phyloP scores from a whole-genome alignment of 2,888 invertebrate genomes.

The Acanthacorydalis orientalis region DNA sequence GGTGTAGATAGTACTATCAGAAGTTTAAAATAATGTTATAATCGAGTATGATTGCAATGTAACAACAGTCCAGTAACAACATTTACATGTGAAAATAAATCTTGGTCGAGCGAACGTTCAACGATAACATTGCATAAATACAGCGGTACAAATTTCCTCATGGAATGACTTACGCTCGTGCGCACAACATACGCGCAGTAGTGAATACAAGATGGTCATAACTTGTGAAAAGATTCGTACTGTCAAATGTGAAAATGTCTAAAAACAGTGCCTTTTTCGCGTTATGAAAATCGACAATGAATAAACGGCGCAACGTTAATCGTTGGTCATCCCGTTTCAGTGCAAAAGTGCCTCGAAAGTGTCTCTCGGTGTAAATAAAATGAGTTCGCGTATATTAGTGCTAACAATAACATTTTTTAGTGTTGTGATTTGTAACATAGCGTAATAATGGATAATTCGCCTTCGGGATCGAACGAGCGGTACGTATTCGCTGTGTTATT shows the following conservation, averaged over 20 bases:
- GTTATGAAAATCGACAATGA: neutral
- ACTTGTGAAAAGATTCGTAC: neutral
- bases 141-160: too few relatives aligned
- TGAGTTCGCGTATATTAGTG: neutral
- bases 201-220: slow-evolving; percentile 5
- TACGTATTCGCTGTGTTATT: neutral
- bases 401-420: neutral
- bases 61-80: too few relatives aligned
- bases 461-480: neutral
- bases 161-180: neutral
- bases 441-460: slow-evolving; percentile 1
- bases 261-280: slow-evolving; percentile 1
- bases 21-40: too few relatives aligned
- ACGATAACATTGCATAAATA: neutral
- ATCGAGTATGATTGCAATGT: too few relatives aligned
- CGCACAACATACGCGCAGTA: slow-evolving; percentile 1
- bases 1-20: too few relatives aligned
- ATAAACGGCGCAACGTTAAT: neutral
- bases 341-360: neutral
- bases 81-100: too few relatives aligned
- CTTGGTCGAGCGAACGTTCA: neutral
- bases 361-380: neutral
- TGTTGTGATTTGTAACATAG: neutral
- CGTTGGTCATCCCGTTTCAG: neutral
- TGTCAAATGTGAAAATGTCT: slow-evolving; percentile 1